Conservation (phyloP, 2,888 invertebrate genomes). For the Nephrotoma appendiculata region DNA sequence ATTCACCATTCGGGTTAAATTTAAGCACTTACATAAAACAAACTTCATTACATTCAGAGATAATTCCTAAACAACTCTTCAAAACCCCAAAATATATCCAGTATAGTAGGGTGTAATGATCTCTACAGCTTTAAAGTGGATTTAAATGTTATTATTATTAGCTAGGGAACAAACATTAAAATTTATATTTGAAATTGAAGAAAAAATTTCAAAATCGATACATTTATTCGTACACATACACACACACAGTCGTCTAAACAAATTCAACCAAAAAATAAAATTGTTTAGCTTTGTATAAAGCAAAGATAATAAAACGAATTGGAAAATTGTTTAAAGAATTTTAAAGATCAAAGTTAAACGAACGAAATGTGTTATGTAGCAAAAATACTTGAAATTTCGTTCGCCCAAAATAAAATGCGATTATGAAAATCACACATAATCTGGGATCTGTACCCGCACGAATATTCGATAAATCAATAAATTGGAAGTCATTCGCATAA, state of each 20-base stretch:
- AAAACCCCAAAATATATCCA: background rate
- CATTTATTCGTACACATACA: background rate
- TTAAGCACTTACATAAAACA: no score
- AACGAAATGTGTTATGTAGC: background rate
- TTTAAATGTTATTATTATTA: background rate
- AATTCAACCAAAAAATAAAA: background rate
- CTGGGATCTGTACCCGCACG: background rate
- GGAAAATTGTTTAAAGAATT: background rate
- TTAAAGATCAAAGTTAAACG: background rate
- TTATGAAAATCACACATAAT: background rate
- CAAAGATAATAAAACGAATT: background rate
- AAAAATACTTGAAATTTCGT: background rate
- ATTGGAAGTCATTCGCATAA: background rate
- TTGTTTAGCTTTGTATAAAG: background rate
- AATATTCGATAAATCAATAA: background rate
- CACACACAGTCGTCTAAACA: background rate
- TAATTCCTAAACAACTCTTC: no score
- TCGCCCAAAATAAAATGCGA: background rate
- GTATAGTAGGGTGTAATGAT: background rate
- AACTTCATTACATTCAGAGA: no score
- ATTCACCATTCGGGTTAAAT: no score
- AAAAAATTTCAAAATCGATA: background rate
- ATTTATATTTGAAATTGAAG: background rate
- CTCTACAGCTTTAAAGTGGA: background rate
- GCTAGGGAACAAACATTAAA: background rate